Evolutionary conservation across 30 jellyfish, hydroid and myxozoan genomes (phyloP), one percentile per base, ranked within the genome.

Genomic region (Chironex yamaguchii): DNA sequence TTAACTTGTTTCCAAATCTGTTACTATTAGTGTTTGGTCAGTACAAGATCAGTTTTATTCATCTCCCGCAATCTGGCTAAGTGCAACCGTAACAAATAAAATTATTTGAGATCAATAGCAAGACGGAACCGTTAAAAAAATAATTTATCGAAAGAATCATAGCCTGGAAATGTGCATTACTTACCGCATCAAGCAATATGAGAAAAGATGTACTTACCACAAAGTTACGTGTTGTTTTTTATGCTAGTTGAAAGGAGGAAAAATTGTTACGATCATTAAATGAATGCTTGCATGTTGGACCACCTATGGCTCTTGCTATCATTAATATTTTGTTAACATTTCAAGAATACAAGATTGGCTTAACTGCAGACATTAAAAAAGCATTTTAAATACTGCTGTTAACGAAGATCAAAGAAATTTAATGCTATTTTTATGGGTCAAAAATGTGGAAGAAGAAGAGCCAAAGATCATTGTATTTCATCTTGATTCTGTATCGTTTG

Each of bases 151-250:
- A 0, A 12, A 70, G 86, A 51, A 35, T 6, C 34, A 34, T 34
- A 28, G 25, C 22, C 29, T 34, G 84, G 84, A 30, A 34, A 70
- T n/a, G 28, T 70, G 11, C 27, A 6, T 70, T 70, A 70, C 27
- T 35, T 70, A 70, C 77, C 86, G 25, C 77, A 73, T 49, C 86
- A 49, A 24, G 76, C 21, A 21, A 52, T 73, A 73, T 25, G 26
- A 24, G 80, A 49, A 9, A 42, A 42, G 17, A 42, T 42, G 9
- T 17, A 9, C 17, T 42, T 42, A 17, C 17, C 9, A 42, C 58
- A 9, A 42, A 42, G 58, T 6, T 42, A 42, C 9, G 58, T 17
- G 58, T 42, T 42, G 58, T 42, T 42, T 42, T 42, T 42, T 6
- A 42, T 17, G 58, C 58, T 6, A 42, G 58, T 42, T 42, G 9